Conservation (phyloP, 2,797 vertebrate genomes). For the Aeoliscus strigatus region DNA sequence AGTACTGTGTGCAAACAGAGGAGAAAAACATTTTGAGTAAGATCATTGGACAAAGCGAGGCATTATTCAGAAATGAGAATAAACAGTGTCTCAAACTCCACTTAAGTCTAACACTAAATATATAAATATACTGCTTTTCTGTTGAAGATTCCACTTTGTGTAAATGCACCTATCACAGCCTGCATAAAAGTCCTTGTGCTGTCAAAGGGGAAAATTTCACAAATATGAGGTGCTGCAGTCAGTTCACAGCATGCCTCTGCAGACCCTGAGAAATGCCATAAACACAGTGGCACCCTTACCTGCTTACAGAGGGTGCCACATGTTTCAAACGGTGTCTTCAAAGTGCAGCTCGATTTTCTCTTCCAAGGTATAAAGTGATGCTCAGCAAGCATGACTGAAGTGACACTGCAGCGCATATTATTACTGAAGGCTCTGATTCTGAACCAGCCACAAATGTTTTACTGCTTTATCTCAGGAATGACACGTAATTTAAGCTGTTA, state of each 20-base stretch:
- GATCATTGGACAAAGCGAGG: neutral
- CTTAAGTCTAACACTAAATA: slow-evolving; percentile 1
- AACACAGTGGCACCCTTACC: slow-evolving; percentile 24
- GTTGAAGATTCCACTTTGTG: too few species aligned
- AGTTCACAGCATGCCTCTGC: slow-evolving; percentile 13
- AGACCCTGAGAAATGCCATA: slow-evolving; percentile 16
- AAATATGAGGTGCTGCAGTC: too few species aligned
- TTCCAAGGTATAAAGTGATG: slow-evolving; percentile 19
- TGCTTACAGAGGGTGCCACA: slow-evolving; percentile 37
- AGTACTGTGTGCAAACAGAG: neutral
- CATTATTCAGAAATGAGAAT: too few species aligned
- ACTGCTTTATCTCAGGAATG: slow-evolving; percentile 14
- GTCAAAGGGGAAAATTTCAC: too few species aligned
- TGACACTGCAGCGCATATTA: slow-evolving; percentile 25
- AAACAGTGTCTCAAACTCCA: neutral
- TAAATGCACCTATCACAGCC: too few species aligned
- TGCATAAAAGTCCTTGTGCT: too few species aligned
- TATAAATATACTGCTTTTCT: too few species aligned
- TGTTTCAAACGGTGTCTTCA: slow-evolving; percentile 12
- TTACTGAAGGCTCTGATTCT: slow-evolving; percentile 38
- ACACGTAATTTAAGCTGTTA: too few species aligned
- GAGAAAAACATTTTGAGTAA: slow-evolving; percentile 1
- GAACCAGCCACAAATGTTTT: slow-evolving; percentile 12
- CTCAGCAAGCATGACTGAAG: slow-evolving; percentile 5
- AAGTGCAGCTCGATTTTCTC: slow-evolving; percentile 13